Evolutionary conservation across 2,888 invertebrate species (phyloP).

Genomic region (Heliconius charithonia): DNA sequence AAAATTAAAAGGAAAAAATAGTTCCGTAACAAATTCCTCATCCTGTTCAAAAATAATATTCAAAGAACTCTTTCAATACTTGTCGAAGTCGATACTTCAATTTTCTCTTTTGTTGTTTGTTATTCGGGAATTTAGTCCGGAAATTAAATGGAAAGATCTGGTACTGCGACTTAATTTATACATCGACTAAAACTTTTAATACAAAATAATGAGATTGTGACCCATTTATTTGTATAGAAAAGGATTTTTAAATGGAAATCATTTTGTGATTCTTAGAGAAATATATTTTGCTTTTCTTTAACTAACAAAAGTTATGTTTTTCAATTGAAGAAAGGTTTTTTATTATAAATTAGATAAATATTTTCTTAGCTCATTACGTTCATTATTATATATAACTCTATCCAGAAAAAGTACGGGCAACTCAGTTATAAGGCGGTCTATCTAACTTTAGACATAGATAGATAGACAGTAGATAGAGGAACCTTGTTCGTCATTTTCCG

Average conservation of each 20-base stretch:
- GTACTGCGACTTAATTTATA: conserved; percentile 4
- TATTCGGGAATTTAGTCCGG: conserved; percentile 28
- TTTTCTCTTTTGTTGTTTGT: conserved; percentile 24
- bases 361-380: neutral
- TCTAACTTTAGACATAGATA: too few relatives aligned
- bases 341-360: neutral
- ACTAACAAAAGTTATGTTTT: neutral
- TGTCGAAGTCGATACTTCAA: conserved; percentile 28
- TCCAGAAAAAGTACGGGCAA: too few relatives aligned
- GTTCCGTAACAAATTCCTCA: neutral
- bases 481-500: too few relatives aligned
- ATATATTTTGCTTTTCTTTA: neutral
- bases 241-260: neutral
- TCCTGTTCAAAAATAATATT: conserved; percentile 16
- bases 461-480: too few relatives aligned
- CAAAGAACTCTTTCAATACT: conserved; percentile 17
- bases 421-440: too few relatives aligned
- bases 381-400: too few relatives aligned
- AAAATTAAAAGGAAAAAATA: neutral
- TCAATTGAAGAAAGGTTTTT: neutral
- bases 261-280: neutral
- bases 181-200: conserved; percentile 24
- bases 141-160: conserved; percentile 26
- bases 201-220: conserved; percentile 20
- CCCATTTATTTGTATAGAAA: conserved; percentile 14